Conservation (phyloP, 2,888 invertebrate genomes). For the Dendrolimus pini region DNA sequence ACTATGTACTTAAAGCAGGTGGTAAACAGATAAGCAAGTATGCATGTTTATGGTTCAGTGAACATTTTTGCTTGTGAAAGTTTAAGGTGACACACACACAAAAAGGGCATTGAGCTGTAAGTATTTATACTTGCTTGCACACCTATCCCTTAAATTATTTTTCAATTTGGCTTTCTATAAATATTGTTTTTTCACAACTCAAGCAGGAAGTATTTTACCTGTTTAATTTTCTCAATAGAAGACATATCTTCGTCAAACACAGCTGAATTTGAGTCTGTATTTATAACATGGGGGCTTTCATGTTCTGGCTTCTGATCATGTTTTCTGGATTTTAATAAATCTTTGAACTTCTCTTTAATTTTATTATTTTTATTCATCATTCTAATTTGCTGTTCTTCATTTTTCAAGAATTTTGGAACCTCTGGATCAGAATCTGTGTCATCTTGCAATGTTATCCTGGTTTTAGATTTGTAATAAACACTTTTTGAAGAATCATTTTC, state of each 20-base stretch:
- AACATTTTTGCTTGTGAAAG: too few species aligned
- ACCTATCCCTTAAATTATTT: too few species aligned
- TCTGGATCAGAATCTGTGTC: conserved; percentile 20
- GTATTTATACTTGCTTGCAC: too few species aligned
- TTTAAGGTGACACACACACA: too few species aligned
- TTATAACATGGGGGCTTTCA: not conserved
- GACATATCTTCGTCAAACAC: conserved; percentile 26
- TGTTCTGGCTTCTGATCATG: conserved; percentile 14
- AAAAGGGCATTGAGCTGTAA: too few species aligned
- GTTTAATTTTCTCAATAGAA: conserved; percentile 43
- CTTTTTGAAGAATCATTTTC: conserved; percentile 14
- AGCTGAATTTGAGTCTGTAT: conserved; percentile 15
- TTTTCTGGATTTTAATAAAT: conserved; percentile 29
- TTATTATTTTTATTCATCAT: conserved; percentile 47
- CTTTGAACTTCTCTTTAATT: conserved; percentile 51
- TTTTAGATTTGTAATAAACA: conserved; percentile 17
- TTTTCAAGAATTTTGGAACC: conserved; percentile 16
- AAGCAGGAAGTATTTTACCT: conserved; percentile 24
- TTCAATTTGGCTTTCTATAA: too few species aligned
- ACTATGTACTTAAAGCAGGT: too few species aligned
- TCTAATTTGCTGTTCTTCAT: conserved; percentile 34
- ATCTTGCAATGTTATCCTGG: conserved; percentile 9
- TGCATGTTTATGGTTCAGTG: too few species aligned
- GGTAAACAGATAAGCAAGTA: too few species aligned
- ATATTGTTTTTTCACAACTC: too few species aligned